These are phyloP conservation scores for Galagoides demidoff DNA, from an alignment of 2,797 vertebrate species.

Conservation along the genomic window DNA sequence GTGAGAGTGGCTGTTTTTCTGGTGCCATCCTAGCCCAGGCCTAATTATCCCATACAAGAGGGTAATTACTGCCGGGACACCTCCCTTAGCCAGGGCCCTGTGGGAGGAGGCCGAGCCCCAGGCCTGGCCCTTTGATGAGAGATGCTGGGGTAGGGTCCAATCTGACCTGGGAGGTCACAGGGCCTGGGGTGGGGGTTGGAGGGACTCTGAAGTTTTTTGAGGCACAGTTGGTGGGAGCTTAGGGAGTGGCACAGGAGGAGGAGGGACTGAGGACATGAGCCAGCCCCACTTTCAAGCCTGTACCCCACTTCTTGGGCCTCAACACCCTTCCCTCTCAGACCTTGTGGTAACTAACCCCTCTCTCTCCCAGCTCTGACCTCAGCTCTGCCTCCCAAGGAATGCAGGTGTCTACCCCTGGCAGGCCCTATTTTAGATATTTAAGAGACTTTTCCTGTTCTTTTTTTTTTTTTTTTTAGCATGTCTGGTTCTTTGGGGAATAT, in stretches of 20 bases:
- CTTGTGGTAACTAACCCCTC: not conserved
- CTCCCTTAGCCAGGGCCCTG: conserved; percentile 63
- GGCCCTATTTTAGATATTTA: conserved; percentile 4
- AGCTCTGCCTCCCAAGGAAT: not conserved
- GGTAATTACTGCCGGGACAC: conserved; percentile 77
- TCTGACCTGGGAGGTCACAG: not conserved
- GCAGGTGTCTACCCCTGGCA: conserved; percentile 65
- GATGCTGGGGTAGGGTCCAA: not conserved
- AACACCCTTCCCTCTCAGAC: not conserved
- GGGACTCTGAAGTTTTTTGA: not conserved
- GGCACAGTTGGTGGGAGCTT: not conserved
- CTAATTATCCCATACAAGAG: conserved; percentile 79
- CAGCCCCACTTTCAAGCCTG: not conserved
- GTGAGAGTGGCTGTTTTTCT: conserved; percentile 71
- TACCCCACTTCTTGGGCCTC: conserved; percentile 12
- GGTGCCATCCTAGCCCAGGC: conserved; percentile 71
- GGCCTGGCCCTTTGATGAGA: conserved; percentile 30
- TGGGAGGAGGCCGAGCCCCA: conserved; percentile 19
- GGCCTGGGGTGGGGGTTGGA: not conserved
- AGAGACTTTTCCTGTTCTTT: conserved; percentile 64
- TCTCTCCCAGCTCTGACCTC: not conserved
- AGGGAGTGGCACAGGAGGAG: not conserved
- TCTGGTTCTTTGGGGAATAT: not conserved
- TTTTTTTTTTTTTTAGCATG: conserved; percentile 49
- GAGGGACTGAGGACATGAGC: not conserved